A percentile compares a stretch with the other conserved stretches of the same genome.
Conservation (phyloP, 2,797 vertebrate genomes). For the Brachyrhaphis roseni region DNA sequence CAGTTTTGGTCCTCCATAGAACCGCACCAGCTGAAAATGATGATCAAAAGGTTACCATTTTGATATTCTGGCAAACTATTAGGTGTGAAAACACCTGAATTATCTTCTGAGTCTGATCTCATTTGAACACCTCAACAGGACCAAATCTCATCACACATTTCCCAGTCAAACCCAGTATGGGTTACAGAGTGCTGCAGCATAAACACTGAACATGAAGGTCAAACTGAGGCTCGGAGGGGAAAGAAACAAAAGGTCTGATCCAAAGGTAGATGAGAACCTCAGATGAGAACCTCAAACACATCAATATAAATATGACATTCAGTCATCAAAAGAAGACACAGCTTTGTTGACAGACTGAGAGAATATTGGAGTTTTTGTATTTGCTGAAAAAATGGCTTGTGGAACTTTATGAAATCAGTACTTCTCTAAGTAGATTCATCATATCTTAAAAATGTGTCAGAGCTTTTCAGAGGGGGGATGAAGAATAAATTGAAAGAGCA, state of each 20-base stretch:
- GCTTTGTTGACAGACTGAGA: neutral
- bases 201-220: neutral
- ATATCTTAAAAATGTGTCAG: neutral
- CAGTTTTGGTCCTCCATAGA: no score
- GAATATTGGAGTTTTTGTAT: neutral
- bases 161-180: no score
- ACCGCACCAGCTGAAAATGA: no score
- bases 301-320: neutral
- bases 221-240: neutral
- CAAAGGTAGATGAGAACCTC: neutral
- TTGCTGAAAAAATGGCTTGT: neutral
- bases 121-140: no score
- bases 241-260: neutral
- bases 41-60: no score
- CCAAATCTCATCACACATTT: no score
- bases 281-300: neutral
- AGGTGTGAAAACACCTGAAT: no score
- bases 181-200: no score
- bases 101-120: no score
- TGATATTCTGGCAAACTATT: no score
- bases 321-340: neutral
- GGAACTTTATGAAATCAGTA: constrained; percentile 5
- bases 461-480: neutral
- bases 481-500: neutral
- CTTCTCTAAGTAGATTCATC: neutral